phyloP scores from a whole-genome alignment of 2,113 vertebrate species.

The Hyperopisus bebe region DNA sequence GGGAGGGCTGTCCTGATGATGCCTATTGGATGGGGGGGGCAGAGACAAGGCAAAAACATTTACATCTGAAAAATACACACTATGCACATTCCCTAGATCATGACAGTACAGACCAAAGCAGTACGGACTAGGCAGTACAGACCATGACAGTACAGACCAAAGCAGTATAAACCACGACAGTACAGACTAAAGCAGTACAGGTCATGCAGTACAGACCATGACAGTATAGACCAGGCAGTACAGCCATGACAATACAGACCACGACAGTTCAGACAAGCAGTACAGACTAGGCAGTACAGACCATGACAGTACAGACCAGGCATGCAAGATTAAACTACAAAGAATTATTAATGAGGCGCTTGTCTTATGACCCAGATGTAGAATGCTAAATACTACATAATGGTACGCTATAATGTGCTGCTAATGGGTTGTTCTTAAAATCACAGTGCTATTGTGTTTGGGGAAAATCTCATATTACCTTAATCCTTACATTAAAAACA shows the following conservation, averaged over 20 bases:
- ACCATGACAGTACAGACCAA: neutral
- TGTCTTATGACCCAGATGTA: neutral
- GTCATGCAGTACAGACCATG: neutral
- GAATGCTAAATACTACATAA: neutral
- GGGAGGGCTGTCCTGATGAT: constrained; percentile 85
- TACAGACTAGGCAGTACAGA: neutral
- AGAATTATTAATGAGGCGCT: neutral
- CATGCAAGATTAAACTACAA: neutral
- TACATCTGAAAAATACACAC: too few species aligned
- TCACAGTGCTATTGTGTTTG: neutral
- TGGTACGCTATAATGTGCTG: neutral
- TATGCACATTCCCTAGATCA: neutral
- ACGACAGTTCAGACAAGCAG: neutral
- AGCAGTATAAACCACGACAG: neutral
- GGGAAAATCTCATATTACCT: neutral
- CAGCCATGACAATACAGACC: neutral
- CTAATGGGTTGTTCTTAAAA: neutral
- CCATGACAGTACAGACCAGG: neutral
- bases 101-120: neutral
- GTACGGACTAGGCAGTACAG: neutral
- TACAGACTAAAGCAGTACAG: neutral
- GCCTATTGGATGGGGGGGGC: constrained; percentile 54
- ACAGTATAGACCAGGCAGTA: neutral
- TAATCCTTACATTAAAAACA: neutral
- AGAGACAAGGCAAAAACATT: neutral